Base-by-base conservation (phyloP, 1,140 invertebrate genomes). In the Pseudoatta argentina region DNA sequence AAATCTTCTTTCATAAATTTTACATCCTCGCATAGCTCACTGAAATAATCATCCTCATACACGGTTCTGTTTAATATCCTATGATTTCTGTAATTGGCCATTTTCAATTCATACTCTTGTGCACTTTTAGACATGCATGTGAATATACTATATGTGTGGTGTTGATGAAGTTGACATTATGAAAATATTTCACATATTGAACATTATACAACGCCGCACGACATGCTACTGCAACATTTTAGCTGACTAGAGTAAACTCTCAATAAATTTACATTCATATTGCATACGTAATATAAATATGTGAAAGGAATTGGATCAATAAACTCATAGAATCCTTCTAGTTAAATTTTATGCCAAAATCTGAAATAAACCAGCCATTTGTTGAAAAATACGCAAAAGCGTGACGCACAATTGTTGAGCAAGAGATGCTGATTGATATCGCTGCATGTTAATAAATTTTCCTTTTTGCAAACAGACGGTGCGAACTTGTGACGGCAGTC, bases 21-120 rank as follows among this genome's bases (percentile, higher is more conserved):
- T 51, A 51, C 27, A 83, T 61, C 55, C 39, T 34, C 34, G 34
- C 53, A 16, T 27, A 27, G 18, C 34, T 39, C 39, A 30, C 21
- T 44, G 6, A 55, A 59, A 82, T 82, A 73, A 73, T 72, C 55
- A 66, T 48, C 51, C 48, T 78, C 44, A 72, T 71, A 71, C 24
- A 21, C 48, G 12, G 34, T 18, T 72, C 14, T 51, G 53, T n/a
- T 82, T 82, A 59, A 72, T 82, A 34, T 30, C 16, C 69, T 10
- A 39, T 48, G 39, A 24, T 14, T 81, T 24, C 51, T 57, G 21
- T 69, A 69, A 81, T 71, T 81, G 48, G 21, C 10, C 77, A 69
- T 71, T 69, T 71, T 81, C 77, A 81, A 81, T 81, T 81, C 64
- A 81, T 71, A 27, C 8, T 71, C 63, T n/a, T 63, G 18, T 18